These are phyloP conservation scores for Eupithecia pulchellata DNA, from an alignment of 2,888 invertebrate genomes.

Conservation along the genomic window DNA sequence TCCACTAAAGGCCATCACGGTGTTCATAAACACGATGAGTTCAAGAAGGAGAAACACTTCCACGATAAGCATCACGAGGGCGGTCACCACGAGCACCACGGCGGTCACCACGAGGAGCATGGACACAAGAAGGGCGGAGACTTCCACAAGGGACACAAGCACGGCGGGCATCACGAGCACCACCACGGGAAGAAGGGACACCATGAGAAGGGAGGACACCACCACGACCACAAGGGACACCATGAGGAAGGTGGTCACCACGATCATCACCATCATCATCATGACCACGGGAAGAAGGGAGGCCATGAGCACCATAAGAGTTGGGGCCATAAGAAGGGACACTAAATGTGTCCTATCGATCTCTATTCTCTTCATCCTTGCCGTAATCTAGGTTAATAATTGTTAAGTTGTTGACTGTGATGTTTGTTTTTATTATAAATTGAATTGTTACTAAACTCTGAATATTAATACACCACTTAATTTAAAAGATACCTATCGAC, in stretches of 20 bases:
- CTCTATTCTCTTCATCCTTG: slow-evolving; percentile 47
- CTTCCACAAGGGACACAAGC: slow-evolving; percentile 92
- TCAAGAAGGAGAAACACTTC: slow-evolving; percentile 94
- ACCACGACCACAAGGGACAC: slow-evolving; percentile 92
- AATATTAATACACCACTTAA: neutral
- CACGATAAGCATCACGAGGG: slow-evolving; percentile 93
- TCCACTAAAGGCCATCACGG: slow-evolving; percentile 94
- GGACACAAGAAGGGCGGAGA: slow-evolving; percentile 93
- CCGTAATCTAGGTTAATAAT: slow-evolving; percentile 66
- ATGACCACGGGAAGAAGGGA: slow-evolving; percentile 92
- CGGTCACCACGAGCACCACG: slow-evolving; percentile 92
- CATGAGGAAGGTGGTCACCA: slow-evolving; percentile 92
- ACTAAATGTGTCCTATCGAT: slow-evolving; percentile 54
- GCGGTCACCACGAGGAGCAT: slow-evolving; percentile 91
- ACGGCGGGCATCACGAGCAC: slow-evolving; percentile 91
- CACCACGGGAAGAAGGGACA: slow-evolving; percentile 93
- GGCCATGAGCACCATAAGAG: slow-evolving; percentile 92
- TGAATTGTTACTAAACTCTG: slow-evolving; percentile 10
- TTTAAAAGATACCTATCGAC: neutral
- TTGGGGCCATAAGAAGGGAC: slow-evolving; percentile 89
- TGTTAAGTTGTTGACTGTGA: slow-evolving; percentile 73
- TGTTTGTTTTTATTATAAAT: slow-evolving; percentile 65
- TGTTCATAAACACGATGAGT: slow-evolving; percentile 93
- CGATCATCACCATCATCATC: slow-evolving; percentile 90
- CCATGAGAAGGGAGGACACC: slow-evolving; percentile 92